Conservation (phyloP, 2,797 vertebrate genomes). For the Oophaga sylvatica region DNA sequence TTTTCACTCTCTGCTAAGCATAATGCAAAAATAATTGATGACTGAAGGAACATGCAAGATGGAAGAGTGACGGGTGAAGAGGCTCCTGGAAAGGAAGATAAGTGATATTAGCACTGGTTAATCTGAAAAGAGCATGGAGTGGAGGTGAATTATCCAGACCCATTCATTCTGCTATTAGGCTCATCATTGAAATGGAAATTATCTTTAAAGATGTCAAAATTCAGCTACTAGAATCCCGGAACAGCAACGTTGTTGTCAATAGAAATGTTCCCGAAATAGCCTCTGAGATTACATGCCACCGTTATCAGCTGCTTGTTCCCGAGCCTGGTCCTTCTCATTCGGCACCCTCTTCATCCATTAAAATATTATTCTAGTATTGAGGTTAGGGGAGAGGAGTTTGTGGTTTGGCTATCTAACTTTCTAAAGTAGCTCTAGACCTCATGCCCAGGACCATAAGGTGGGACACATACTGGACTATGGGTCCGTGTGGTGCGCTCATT, state of each 20-base stretch:
- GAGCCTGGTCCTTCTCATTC: neutral
- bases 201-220: neutral
- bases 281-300: neutral
- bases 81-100: conserved; percentile 21
- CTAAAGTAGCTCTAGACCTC: neutral
- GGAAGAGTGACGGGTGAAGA: neutral
- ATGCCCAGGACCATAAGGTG: neutral
- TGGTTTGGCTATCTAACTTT: neutral
- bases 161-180: neutral
- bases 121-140: neutral
- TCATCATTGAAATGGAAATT: neutral
- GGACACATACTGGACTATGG: neutral
- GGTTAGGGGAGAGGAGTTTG: neutral
- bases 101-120: conserved; percentile 12
- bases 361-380: neutral
- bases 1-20: neutral
- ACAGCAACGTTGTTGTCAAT: neutral
- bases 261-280: conserved; percentile 12
- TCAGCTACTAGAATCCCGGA: neutral
- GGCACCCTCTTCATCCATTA: neutral
- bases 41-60: neutral
- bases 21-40: neutral
- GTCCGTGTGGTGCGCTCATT: neutral
- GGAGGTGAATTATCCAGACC: neutral
- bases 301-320: conserved; percentile 8